Evolutionary conservation across 2,113 vertebrate genomes (phyloP).

Genomic region (Bubo bubo): DNA sequence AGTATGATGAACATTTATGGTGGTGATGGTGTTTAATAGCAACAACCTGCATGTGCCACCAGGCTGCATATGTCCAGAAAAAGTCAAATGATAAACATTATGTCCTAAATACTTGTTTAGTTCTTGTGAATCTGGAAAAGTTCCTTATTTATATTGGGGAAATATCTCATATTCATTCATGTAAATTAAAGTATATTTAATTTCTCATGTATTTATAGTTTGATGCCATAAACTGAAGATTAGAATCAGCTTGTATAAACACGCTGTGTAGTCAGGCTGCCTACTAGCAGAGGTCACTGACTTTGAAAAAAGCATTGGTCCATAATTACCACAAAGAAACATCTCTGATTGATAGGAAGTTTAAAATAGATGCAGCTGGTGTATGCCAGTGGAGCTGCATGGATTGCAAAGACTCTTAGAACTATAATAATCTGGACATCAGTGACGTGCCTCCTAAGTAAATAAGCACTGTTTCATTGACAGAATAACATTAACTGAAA

Average conservation of each 20-base stretch:
- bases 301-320: background rate
- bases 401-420: background rate
- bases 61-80: background rate
- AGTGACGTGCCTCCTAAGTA: background rate
- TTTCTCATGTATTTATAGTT: background rate
- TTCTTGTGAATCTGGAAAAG: background rate
- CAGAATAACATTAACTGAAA: background rate
- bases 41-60: background rate
- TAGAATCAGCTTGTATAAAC: background rate
- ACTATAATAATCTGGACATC: background rate
- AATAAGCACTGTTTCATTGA: background rate
- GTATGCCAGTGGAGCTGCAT: background rate
- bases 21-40: background rate
- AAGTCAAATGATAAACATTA: background rate
- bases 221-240: background rate
- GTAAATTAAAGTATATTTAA: background rate
- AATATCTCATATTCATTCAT: background rate
- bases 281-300: background rate
- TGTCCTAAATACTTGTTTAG: background rate
- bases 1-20: background rate
- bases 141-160: background rate
- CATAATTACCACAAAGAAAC: background rate
- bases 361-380: background rate
- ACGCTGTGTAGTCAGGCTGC: background rate
- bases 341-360: background rate